Evolutionary conservation across 2,797 vertebrate genomes (phyloP).

Genomic region (Columba guinea): DNA sequence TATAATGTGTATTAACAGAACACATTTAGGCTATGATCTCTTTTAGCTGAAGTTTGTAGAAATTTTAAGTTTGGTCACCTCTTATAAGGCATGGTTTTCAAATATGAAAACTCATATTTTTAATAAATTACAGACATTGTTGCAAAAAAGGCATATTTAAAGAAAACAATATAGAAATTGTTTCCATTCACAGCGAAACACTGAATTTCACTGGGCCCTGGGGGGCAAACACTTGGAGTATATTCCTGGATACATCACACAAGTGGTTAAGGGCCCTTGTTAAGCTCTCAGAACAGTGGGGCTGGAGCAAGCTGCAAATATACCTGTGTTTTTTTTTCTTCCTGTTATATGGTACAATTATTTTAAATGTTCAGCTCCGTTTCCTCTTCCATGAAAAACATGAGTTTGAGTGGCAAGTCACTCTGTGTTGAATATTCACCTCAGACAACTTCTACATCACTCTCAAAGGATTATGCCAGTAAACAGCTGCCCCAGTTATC

Average conservation of each 20-base stretch:
- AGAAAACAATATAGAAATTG: background rate
- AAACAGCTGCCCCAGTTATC: background rate
- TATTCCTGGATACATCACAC: fast-evolving
- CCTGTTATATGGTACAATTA: background rate
- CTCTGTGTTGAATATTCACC: background rate
- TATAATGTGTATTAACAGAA: background rate
- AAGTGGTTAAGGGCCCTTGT: background rate
- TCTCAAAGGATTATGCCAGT: background rate
- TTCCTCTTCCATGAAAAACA: background rate
- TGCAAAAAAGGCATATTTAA: background rate
- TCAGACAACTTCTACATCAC: background rate
- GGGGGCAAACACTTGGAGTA: fast-evolving
- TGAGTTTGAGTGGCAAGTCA: background rate
- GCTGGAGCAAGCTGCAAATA: background rate
- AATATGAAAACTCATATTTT: background rate
- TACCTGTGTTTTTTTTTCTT: background rate
- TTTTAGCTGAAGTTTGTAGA: background rate
- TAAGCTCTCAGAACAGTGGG: background rate
- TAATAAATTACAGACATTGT: background rate
- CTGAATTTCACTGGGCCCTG: background rate
- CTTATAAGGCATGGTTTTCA: background rate
- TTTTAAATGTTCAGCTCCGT: background rate
- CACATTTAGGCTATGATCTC: background rate
- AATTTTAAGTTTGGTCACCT: background rate
- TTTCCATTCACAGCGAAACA: background rate